Conservation (phyloP, 2,113 vertebrate species). For the Epinephelus lanceolatus region DNA sequence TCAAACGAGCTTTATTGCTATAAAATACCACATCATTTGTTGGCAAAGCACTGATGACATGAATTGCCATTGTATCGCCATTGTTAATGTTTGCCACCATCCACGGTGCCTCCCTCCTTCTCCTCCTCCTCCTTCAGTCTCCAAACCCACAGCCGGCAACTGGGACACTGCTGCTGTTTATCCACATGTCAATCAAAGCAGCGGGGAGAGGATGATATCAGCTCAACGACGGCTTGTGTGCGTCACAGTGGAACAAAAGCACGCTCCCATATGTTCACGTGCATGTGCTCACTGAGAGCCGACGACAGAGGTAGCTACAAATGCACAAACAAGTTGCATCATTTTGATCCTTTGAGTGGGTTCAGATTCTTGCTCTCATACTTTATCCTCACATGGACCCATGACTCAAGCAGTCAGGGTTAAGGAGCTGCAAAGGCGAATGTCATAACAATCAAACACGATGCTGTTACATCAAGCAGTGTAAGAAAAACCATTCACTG, state of each 20-base stretch:
- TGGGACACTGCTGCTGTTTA: constrained; percentile 54
- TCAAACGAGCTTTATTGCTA: background rate
- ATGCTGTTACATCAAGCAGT: background rate
- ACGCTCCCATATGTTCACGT: constrained; percentile 17
- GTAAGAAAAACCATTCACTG: background rate
- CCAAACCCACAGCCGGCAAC: constrained; percentile 30
- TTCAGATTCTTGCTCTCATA: constrained; percentile 25
- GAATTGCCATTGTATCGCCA: no score
- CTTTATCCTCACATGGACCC: constrained; percentile 36
- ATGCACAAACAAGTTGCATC: background rate
- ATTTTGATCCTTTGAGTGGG: constrained; percentile 15
- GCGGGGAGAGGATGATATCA: constrained; percentile 39
- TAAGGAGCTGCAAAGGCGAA: constrained; percentile 9
- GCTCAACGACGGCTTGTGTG: constrained; percentile 22
- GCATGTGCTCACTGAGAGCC: background rate
- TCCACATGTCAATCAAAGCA: constrained; percentile 55
- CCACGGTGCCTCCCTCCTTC: background rate
- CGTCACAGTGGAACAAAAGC: constrained; percentile 30
- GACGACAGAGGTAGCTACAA: no score
- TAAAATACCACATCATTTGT: background rate
- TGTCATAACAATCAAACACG: background rate
- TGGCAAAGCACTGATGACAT: background rate
- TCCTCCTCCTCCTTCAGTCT: background rate
- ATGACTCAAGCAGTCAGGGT: constrained; percentile 36
- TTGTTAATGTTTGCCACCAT: background rate